phyloP scores from a whole-genome alignment of 1,140 invertebrate genomes.

The Dendroctonus ponderosae region DNA sequence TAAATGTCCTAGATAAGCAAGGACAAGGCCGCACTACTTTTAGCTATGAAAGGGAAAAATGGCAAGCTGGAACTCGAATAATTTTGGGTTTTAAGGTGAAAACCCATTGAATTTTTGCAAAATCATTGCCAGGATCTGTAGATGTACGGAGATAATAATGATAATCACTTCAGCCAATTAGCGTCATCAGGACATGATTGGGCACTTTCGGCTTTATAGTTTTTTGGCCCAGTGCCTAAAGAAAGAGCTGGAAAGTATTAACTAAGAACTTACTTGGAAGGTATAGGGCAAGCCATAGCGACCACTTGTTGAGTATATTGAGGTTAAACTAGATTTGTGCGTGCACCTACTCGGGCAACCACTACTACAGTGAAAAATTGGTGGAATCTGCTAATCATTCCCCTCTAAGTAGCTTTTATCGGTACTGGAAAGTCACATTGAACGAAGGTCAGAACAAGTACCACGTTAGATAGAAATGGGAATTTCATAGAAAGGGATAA shows the following conservation, averaged over 20 bases:
- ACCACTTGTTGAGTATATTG: conserved; percentile 22
- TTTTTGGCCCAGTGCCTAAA: not conserved
- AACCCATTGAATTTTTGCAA: too few species aligned
- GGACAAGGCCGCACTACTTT: too few species aligned
- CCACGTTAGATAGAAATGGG: too few species aligned
- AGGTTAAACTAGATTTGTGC: not conserved
- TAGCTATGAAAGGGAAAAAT: too few species aligned
- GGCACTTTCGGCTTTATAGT: conserved; percentile 3
- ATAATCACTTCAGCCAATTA: conserved; percentile 12
- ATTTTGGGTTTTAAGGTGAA: too few species aligned
- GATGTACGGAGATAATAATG: not conserved
- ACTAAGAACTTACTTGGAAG: conserved; percentile 22
- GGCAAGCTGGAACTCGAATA: too few species aligned
- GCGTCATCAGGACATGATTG: conserved; percentile 16
- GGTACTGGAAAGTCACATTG: conserved; percentile 33
- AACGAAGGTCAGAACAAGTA: conserved; percentile 23
- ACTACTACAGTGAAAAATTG: not conserved
- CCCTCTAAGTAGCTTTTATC: conserved; percentile 26
- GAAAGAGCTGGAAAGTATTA: not conserved
- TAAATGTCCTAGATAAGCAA: too few species aligned
- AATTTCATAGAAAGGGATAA: too few species aligned
- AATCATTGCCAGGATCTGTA: too few species aligned
- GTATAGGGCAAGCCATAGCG: conserved; percentile 19
- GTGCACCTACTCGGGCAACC: not conserved
- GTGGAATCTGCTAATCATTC: not conserved